These are phyloP conservation scores for Setipinna tenuifilis DNA, from an alignment of 2,797 vertebrate genomes.

Conservation along the genomic window DNA sequence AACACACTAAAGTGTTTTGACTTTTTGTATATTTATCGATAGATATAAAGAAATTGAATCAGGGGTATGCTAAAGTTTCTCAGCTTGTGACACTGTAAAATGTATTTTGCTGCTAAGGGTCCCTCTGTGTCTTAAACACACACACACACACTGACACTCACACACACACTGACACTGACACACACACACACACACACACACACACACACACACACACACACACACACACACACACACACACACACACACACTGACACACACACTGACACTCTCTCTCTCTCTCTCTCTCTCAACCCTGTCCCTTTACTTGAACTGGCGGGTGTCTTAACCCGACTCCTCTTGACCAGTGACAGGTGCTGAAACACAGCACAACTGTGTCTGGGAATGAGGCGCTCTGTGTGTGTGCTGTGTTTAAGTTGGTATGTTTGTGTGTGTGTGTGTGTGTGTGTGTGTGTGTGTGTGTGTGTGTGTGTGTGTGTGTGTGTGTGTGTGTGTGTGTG, in stretches of 20 bases:
- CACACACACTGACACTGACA: not conserved
- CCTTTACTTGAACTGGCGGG: conserved; percentile 58
- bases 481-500: too few relatives aligned
- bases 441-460: too few relatives aligned
- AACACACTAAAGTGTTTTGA: too few relatives aligned
- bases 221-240: not conserved
- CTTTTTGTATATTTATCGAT: too few relatives aligned
- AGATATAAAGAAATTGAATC: too few relatives aligned
- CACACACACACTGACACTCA: not conserved
- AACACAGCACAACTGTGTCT: conserved; percentile 71
- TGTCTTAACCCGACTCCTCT: conserved; percentile 72
- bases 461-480: too few relatives aligned
- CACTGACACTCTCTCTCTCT: too few relatives aligned
- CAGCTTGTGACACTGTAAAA: too few relatives aligned
- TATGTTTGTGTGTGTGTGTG: conserved; percentile 60
- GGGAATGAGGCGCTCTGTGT: conserved; percentile 60
- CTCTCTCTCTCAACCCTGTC: conserved; percentile 52
- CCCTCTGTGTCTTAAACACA: too few relatives aligned
- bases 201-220: not conserved
- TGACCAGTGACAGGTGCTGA: conserved; percentile 77
- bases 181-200: not conserved
- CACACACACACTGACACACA: not conserved
- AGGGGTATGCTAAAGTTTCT: too few relatives aligned
- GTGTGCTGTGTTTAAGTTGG: conserved; percentile 63
- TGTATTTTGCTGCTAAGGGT: too few relatives aligned